Evolutionary conservation across 2,888 invertebrate species (phyloP).

Genomic region (Pocota personata): DNA sequence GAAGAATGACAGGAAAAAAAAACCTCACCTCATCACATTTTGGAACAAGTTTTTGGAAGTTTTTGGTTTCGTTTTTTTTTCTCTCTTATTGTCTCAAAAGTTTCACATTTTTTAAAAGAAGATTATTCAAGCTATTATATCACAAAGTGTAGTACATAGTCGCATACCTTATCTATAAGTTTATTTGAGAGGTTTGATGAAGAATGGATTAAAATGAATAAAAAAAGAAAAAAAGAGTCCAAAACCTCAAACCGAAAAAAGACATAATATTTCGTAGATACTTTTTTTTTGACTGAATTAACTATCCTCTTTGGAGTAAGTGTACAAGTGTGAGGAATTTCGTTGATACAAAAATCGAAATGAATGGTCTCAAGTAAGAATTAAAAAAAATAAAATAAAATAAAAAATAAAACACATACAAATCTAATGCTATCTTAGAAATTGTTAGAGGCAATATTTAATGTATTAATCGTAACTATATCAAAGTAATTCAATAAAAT

Average conservation of each 20-base stretch:
- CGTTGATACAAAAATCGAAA: conserved; percentile 21
- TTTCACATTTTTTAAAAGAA: conserved; percentile 28
- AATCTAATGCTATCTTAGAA: conserved; percentile 51
- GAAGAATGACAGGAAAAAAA: conserved; percentile 27
- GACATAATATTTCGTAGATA: conserved; percentile 30
- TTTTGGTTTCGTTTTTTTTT: conserved; percentile 27
- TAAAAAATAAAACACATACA: conserved; percentile 16
- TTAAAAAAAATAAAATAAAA: not conserved
- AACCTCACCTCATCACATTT: conserved; percentile 34
- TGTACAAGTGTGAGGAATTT: conserved; percentile 20
- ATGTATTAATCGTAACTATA: conserved; percentile 47
- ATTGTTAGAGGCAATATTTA: conserved; percentile 31
- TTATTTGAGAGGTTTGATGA: conserved; percentile 42
- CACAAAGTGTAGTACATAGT: conserved; percentile 13
- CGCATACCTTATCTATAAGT: conserved; percentile 34
- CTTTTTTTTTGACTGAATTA: conserved; percentile 29
- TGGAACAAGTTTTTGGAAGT: conserved; percentile 26
- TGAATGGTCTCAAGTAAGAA: conserved; percentile 63
- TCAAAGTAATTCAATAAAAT: conserved; percentile 61
- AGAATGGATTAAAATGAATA: not conserved
- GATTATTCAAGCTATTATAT: conserved; percentile 23
- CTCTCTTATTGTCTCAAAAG: conserved; percentile 26
- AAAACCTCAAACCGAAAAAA: not conserved
- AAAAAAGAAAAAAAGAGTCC: not conserved
- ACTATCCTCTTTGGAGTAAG: conserved; percentile 28